Conservation (phyloP, 2,888 invertebrate species). For the Cryptosula pallasiana region DNA sequence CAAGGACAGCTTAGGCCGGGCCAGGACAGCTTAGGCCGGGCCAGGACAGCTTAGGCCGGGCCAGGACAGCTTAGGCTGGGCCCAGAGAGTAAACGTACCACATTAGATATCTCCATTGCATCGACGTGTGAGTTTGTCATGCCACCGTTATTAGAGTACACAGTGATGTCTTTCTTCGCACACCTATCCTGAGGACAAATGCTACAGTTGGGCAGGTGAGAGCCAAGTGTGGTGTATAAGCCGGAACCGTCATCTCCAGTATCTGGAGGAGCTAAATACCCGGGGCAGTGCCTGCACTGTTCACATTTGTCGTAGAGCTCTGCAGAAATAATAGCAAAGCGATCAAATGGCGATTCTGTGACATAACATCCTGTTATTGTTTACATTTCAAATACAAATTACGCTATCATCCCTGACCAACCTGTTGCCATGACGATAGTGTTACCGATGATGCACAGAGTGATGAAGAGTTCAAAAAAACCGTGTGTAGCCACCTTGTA, state of each 20-base stretch:
- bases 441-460: conserved; percentile 87
- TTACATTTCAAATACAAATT: no score
- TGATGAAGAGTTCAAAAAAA: conserved; percentile 87
- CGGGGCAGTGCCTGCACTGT: conserved; percentile 8
- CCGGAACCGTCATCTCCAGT: background rate
- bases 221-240: background rate
- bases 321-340: no score
- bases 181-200: conserved; percentile 17
- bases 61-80: no score
- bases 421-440: conserved; percentile 76
- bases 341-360: no score
- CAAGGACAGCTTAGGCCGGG: no score
- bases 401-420: background rate
- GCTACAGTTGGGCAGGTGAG: background rate
- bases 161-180: background rate
- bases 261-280: background rate
- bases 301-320: conserved; percentile 14
- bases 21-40: no score
- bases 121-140: background rate
- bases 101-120: conserved; percentile 11
- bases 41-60: no score
- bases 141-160: background rate
- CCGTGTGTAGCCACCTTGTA: conserved; percentile 76
- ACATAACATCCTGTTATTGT: no score
- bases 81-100: no score